Evolutionary conservation across 2,113 vertebrate genomes (phyloP), one percentile per base, ranked within the genome.

Genomic region (Ciconia stormi): DNA sequence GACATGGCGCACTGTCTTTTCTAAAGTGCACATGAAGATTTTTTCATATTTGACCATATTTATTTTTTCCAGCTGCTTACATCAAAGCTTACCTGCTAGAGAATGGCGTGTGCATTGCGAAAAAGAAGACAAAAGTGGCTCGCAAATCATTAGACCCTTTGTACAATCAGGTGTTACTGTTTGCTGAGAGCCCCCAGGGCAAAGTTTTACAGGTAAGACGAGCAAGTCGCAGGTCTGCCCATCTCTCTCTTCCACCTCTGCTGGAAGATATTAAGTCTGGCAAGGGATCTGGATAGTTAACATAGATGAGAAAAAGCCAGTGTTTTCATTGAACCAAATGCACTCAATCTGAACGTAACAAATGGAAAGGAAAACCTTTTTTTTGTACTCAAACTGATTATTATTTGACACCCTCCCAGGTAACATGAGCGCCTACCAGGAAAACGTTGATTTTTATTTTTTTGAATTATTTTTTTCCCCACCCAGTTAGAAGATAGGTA

Each of bases 81-180:
- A 99, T 99, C 96, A 99, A 99, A 97, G 99, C 99, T 87, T 99
- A 99, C 96, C 98, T 99, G 89, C 98, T 99, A 81, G 99, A 99
- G 97, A 99, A 99, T 9, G 99, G 99, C 0, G 73, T 98, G 84
- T 99, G 99, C 93, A 98, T 99, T 92, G 99, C 99, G 46, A 99
- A 99, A 97, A 99, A 99, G 98, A 99, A 99, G 98, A 99, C 99
- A 91, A 99, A 99, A 98, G 98, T 99, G 5, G 99, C 99, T 89
- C 98, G 99, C 90, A 99, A 99, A 97, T 99, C 99, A 1, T 97
- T 99, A 97, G 99, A 99, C 94, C 99, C 99, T 3, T 98, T 99
- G 93, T 99, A 99, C 98, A 99, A 99, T 98, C 99, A 99, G 98
- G 99, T 99, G 97, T 99, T 99, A 83, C 98, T 99, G 95, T 99